Evolutionary conservation across 1,140 invertebrate species (phyloP), one percentile per base, ranked within the genome.

Genomic region (Diachasmimorpha longicaudata): DNA sequence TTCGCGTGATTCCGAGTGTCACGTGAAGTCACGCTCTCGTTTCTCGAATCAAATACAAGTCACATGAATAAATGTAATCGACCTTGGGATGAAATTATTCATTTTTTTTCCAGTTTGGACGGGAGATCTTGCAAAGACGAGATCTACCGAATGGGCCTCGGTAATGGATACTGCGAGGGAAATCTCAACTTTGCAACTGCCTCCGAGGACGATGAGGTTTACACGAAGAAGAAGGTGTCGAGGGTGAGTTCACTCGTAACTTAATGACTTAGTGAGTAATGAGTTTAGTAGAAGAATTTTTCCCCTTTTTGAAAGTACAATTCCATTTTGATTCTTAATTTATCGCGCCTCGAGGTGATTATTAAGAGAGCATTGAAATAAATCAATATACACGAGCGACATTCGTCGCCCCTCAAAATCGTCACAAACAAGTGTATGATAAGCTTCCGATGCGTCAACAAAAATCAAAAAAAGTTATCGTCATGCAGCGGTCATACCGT

Each of bases 161-260:
- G 84, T 6, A 75, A 81, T 16, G 83, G 84, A 5, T 88, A 88
- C 52, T 88, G 88, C 79, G 87, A 89, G 75, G 83, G 86, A 66
- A 89, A 89, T 75, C 78, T 89, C 36, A 89, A 89, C 70, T 89
- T 89, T 70, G 82, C 88, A 5, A 89, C 87, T 16, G 88, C 87
- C 6, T 89, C 87, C 6, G 88, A 89, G 72, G 88, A 89, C 67
- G 88, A 89, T 76, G 88, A 89, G 76, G 83, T 89, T 37, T 89
- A 89, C 23, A 84, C 85, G 1, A 89, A 89, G 82, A 89, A 89
- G 78, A 89, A 89, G 83, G 87, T 89, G 8, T 89, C 88, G 1
- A 86, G 88, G 80, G 88, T 89, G 71, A 87, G 87, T 86, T 73
- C 31, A 48, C 21, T 11, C 52, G 3, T 25, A 31, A 31, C 31